Evolutionary conservation across 30 jellyfish, hydroid and myxozoan species (phyloP), one percentile per base, ranked within the genome.

Genomic region (Sanderia malayensis): DNA sequence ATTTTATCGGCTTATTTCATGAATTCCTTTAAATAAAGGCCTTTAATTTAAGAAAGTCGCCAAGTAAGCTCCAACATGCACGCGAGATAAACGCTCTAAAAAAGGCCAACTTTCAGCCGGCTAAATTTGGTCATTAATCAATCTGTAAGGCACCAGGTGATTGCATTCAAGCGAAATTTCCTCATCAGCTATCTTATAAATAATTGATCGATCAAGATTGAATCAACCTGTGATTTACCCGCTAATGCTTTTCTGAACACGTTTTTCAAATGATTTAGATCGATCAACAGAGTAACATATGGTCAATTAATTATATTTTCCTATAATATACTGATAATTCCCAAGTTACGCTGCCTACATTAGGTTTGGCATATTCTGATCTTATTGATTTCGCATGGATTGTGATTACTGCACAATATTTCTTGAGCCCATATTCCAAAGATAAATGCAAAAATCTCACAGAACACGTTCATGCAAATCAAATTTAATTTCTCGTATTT

Each of bases 61-160:
- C n/a, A n/a, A n/a, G n/a, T n/a, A n/a, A n/a, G n/a, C n/a, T n/a
- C n/a, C 29, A 58, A 58, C 29, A 29, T 10, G 29, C 70, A 30
- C 33, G n/a, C n/a, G 4, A 55, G 21, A 27, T 34, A 24, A 17
- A 20, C 21, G 30, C 23, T 69, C 80, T 76, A 71, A 47, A 76
- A 76, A 76, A 76, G 77, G 49, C 87, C 87, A 76, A 80, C 87
- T 76, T 76, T 76, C 73, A 61, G 67, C 61, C 73, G 73, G 79
- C 80, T 76, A 76, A 76, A 81, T 81, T 85, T 81, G 85, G 93
- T 81, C 93, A 81, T 81, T 69, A 81, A 81, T 81, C 85, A 81
- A 81, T 81, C 79, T 70, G 82, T 69, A 53, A 62, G 79, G 77
- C 73, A 70, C 93, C 93, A 81, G 93, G 93, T 81, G 93, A 55